Base-by-base conservation (phyloP, 1,140 invertebrate genomes). In the Zaprionus nigranus region DNA sequence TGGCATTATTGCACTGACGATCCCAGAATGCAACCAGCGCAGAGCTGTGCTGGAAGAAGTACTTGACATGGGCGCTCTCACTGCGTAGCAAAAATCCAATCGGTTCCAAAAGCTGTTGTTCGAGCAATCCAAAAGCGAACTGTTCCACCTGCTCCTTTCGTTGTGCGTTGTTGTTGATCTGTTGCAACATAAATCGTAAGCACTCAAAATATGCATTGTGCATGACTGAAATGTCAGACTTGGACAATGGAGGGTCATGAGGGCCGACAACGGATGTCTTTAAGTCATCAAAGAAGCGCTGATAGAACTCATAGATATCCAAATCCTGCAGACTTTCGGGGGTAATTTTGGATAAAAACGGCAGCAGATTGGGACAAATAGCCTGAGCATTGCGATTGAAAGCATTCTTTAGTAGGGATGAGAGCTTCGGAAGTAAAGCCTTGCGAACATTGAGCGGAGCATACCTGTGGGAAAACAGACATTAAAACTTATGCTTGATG, bases 361-460 rank as follows among this genome's bases (percentile, higher is more conserved):
- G 96, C 17, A 97, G 87, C 22, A 97, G 85, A 92, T 96, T 96
- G 11, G 96, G 96, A 85, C 95, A 96, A 75, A 97, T 94, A 5
- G 94, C 93, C 64, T 92, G 92, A 11, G 96, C 96, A 93, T 95
- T 96, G 5, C 96, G 96, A 93, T 95, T 96, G 5, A 96, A 96
- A 34, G 95, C 96, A 82, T 94, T 94, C 82, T 94, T 94, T 36
- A 97, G 82, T 30, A 97, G 92, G 28, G 93, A 93, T 85, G 94
- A 95, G 1, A 98, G 85, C 92, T 96, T 96, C 1, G 96, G 95
- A 53, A 97, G 93, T 15, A 97, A 93, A 9, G 95, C 92, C 93
- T 96, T 96, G 54, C 96, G 94, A 30, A 96, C 91, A 91, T 95
- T 96, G 3, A 97, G 93, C 69, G 94, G 86, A 61, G 93, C 88